phyloP scores from a whole-genome alignment of 2,113 vertebrate genomes.

The Phocoena phocoena region DNA sequence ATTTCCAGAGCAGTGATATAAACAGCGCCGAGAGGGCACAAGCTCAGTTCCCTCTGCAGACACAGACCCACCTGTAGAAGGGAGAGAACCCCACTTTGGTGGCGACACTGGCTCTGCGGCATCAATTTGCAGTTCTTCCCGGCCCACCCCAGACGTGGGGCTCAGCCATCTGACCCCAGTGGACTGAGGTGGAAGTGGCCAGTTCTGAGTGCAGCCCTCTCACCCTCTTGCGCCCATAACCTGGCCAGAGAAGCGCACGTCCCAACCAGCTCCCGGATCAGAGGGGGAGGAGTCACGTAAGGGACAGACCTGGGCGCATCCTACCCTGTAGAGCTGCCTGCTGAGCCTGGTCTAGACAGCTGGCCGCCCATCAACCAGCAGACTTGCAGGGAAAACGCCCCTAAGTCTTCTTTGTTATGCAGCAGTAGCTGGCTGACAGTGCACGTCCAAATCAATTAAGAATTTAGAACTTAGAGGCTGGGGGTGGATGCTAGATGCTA shows the following conservation, averaged over 20 bases:
- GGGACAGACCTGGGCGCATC: not conserved
- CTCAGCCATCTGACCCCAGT: not conserved
- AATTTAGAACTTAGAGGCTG: too few species aligned
- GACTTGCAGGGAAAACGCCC: not conserved
- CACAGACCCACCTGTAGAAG: not conserved
- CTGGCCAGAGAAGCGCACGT: not conserved
- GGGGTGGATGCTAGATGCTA: too few species aligned
- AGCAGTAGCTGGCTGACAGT: not conserved
- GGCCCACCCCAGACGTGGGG: not conserved
- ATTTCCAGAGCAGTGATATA: not conserved
- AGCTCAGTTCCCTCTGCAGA: not conserved
- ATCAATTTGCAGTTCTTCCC: not conserved
- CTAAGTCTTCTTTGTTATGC: not conserved
- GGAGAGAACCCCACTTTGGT: not conserved
- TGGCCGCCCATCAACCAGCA: not conserved
- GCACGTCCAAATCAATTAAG: not conserved
- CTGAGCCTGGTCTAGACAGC: not conserved
- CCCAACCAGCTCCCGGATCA: not conserved
- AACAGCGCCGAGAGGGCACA: not conserved
- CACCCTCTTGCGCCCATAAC: accelerated
- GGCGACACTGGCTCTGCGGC: not conserved
- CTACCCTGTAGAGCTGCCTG: not conserved
- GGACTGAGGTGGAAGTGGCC: not conserved
- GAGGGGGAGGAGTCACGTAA: accelerated
- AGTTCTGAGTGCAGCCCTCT: not conserved